Evolutionary conservation across 2,113 vertebrate genomes (phyloP).

Genomic region (Cebidichthys violaceus): DNA sequence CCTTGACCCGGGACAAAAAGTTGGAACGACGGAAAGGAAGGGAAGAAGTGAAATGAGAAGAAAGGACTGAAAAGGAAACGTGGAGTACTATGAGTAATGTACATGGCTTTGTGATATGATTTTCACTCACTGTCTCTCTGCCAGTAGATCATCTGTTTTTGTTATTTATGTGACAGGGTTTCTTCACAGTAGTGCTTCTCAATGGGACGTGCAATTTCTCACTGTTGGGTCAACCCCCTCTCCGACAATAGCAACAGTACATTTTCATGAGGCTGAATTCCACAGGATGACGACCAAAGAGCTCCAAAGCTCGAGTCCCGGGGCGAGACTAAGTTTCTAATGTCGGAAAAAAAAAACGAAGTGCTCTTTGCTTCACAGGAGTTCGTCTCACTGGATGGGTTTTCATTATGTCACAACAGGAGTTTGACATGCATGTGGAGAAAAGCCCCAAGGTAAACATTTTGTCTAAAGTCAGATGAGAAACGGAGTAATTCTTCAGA

Average conservation of each 20-base stretch:
- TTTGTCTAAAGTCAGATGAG: background rate
- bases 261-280: constrained; percentile 22
- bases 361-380: constrained; percentile 17
- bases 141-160: constrained; percentile 30
- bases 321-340: constrained; percentile 18
- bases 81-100: background rate
- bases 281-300: constrained; percentile 9
- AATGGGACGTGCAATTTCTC: constrained; percentile 23
- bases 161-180: constrained; percentile 18
- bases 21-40: background rate
- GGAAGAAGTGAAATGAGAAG: background rate
- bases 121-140: background rate
- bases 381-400: constrained; percentile 13
- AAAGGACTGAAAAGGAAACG: background rate
- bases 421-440: constrained; percentile 3
- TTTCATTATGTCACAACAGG: constrained; percentile 26
- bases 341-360: background rate
- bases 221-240: constrained; percentile 19
- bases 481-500: background rate
- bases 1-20: constrained; percentile 13
- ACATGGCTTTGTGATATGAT: background rate
- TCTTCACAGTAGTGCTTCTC: constrained; percentile 26
- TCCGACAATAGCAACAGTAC: background rate
- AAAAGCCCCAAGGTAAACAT: constrained; percentile 2
- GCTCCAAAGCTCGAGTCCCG: background rate